Percentiles rank a stretch among this genome's conserved stretches.
phyloP scores from a whole-genome alignment of 2,888 invertebrate genomes.

The Andrena haemorrhoa region DNA sequence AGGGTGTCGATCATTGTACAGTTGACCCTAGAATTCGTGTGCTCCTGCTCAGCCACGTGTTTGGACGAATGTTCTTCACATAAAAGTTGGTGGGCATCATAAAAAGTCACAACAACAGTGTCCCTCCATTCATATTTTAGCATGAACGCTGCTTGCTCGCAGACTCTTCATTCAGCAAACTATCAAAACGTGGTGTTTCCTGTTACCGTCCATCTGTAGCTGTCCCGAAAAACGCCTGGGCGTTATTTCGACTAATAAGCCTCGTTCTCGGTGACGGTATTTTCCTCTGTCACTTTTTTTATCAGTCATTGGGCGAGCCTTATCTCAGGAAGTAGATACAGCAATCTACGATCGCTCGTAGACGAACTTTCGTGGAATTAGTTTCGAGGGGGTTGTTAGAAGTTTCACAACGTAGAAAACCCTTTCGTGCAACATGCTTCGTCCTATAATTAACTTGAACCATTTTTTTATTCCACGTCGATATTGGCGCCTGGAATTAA shows the following conservation, averaged over 20 bases:
- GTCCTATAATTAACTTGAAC: neutral
- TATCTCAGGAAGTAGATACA: conserved; percentile 66
- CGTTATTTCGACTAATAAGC: neutral
- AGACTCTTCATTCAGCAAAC: neutral
- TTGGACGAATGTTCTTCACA: neutral
- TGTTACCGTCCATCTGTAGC: no score
- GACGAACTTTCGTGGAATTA: conserved; percentile 9
- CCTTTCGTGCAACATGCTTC: neutral
- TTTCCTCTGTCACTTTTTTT: conserved; percentile 32
- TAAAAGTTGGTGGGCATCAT: neutral
- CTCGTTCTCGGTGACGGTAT: neutral
- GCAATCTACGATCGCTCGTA: conserved; percentile 36
- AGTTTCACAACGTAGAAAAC: neutral
- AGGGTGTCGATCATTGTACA: no score
- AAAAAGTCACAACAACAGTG: no score
- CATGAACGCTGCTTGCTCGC: neutral
- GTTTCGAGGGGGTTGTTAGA: conserved; percentile 6
- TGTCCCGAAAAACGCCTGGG: neutral
- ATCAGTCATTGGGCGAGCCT: conserved; percentile 37
- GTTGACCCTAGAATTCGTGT: neutral
- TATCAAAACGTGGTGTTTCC: neutral
- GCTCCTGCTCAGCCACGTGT: neutral
- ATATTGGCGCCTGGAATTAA: neutral
- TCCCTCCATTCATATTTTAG: neutral
- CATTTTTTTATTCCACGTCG: neutral